These are phyloP conservation scores for Trissoscelio sp. DNA, from an alignment of 2,888 invertebrate genomes.

Conservation along the genomic window DNA sequence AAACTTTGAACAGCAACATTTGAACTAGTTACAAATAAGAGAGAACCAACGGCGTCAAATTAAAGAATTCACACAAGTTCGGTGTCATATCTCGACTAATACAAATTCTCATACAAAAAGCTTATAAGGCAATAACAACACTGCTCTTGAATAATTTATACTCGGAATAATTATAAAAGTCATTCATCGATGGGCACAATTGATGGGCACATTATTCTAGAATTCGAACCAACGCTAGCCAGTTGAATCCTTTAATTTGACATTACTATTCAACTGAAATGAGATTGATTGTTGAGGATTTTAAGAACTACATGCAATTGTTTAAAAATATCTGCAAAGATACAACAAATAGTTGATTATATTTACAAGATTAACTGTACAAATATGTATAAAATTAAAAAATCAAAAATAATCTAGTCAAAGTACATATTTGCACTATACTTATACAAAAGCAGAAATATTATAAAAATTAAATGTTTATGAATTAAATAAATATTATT, in stretches of 20 bases:
- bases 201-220: slow-evolving; percentile 25
- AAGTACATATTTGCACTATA: not conserved
- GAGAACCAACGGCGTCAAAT: slow-evolving; percentile 23
- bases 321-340: slow-evolving; percentile 6
- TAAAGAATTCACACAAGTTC: slow-evolving; percentile 27
- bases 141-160: slow-evolving; percentile 28
- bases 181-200: slow-evolving; percentile 28
- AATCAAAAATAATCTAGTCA: not conserved
- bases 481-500: not conserved
- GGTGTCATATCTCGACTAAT: slow-evolving; percentile 16
- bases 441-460: not conserved
- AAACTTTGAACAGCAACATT: slow-evolving; percentile 43
- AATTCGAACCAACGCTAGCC: slow-evolving; percentile 29
- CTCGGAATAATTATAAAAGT: slow-evolving; percentile 44
- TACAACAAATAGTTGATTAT: not conserved
- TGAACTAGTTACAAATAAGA: slow-evolving; percentile 24
- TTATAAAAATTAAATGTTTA: not conserved
- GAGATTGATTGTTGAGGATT: slow-evolving; percentile 8
- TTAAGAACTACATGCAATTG: slow-evolving; percentile 5
- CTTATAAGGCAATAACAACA: slow-evolving; percentile 39
- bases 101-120: slow-evolving; percentile 46
- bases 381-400: slow-evolving; percentile 16
- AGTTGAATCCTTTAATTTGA: slow-evolving; percentile 35
- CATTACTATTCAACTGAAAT: slow-evolving; percentile 10
- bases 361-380: slow-evolving; percentile 40